Evolutionary conservation across 1,140 invertebrate genomes (phyloP).

Genomic region (Ctenoplectra terminalis): DNA sequence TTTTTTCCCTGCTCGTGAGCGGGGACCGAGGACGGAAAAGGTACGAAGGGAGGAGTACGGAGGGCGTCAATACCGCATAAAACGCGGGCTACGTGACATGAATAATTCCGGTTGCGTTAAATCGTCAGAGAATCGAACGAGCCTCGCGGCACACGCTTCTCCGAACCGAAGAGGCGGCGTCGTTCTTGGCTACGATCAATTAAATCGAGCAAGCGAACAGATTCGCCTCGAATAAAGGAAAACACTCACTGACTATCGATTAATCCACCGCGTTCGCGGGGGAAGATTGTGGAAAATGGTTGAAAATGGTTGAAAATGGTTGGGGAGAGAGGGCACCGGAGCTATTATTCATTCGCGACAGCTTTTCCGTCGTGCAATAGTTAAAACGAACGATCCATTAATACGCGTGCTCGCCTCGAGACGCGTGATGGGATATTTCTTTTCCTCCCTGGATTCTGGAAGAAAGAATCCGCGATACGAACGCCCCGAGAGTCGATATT

Average conservation of each 20-base stretch:
- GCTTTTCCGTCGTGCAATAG: conserved; percentile 25
- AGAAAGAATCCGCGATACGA: conserved; percentile 22
- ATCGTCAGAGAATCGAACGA: conserved; percentile 33
- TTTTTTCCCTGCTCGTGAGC: not conserved
- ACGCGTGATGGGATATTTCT: not conserved
- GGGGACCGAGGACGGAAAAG: too few species aligned
- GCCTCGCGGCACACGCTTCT: not conserved
- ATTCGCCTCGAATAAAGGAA: conserved; percentile 56
- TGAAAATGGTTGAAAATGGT: not conserved
- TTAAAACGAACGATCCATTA: conserved; percentile 54
- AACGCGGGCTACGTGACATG: conserved; percentile 76
- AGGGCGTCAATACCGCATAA: conserved; percentile 67
- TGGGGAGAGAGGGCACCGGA: too few species aligned
- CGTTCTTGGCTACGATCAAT: conserved; percentile 46
- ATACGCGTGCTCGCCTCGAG: conserved; percentile 11
- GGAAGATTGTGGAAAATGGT: not conserved
- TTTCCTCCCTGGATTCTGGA: not conserved
- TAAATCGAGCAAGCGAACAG: conserved; percentile 47
- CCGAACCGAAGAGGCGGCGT: not conserved
- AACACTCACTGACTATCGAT: conserved; percentile 56
- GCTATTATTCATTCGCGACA: conserved; percentile 62
- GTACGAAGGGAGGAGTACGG: not conserved
- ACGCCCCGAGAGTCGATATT: conserved; percentile 57
- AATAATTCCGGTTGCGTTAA: conserved; percentile 73
- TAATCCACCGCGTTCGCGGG: conserved; percentile 23